Percentiles rank a stretch among this genome's conserved stretches.
phyloP scores from a whole-genome alignment of 2,797 vertebrate genomes.

The Silurus aristotelis region DNA sequence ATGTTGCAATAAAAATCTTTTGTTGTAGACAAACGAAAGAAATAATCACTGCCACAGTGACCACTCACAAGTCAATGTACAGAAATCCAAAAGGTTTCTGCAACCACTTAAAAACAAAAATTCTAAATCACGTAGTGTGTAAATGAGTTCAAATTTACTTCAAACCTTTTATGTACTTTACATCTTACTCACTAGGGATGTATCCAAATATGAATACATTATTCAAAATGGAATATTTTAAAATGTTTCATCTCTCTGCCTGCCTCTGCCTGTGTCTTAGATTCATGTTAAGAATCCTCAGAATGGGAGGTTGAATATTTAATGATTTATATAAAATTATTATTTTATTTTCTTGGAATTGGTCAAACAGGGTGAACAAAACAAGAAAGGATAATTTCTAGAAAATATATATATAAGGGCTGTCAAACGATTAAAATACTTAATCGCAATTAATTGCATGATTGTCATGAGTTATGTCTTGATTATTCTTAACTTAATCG shows the following conservation, averaged over 20 bases:
- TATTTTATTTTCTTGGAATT: neutral
- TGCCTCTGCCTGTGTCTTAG: neutral
- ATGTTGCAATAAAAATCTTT: no score
- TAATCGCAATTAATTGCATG: no score
- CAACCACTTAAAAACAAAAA: neutral
- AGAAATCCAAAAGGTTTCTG: neutral
- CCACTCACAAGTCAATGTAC: neutral
- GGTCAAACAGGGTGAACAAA: neutral
- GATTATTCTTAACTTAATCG: no score
- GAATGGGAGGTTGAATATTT: neutral
- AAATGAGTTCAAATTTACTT: neutral
- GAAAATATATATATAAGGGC: no score
- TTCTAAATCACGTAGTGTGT: neutral
- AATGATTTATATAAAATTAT: neutral
- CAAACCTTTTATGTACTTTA: neutral
- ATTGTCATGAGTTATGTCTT: no score
- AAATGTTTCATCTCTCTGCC: neutral
- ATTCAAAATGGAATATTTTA: neutral
- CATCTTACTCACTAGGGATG: neutral
- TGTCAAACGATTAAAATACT: no score
- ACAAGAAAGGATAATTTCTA: neutral
- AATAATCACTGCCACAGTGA: neutral
- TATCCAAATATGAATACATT: neutral
- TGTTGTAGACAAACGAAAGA: no score
- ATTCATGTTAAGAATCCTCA: neutral